phyloP scores from a whole-genome alignment of 2,113 vertebrate genomes.

The Desmodus rotundus region DNA sequence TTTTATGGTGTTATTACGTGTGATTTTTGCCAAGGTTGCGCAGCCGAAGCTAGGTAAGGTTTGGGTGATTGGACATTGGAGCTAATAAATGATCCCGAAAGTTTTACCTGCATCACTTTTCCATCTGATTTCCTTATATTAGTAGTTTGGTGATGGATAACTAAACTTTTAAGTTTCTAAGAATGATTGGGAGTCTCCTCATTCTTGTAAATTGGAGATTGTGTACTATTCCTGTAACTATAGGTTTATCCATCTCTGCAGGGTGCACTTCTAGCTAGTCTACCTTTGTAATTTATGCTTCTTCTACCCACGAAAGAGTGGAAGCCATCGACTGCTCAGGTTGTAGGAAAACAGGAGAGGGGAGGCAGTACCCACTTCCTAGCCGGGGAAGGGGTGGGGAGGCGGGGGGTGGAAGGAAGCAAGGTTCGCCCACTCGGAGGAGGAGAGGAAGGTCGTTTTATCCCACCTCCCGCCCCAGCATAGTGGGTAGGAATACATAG shows the following conservation, averaged over 20 bases:
- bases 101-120: slow-evolving; percentile 26
- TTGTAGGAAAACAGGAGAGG: neutral
- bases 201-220: neutral
- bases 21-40: slow-evolving; percentile 36
- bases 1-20: slow-evolving; percentile 20
- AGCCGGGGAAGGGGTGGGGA: neutral
- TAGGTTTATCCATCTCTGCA: neutral
- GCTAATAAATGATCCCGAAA: slow-evolving; percentile 2
- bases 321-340: neutral
- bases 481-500: neutral
- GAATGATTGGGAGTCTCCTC: neutral
- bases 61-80: neutral
- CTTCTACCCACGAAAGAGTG: neutral
- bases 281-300: neutral
- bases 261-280: neutral
- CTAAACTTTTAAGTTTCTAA: neutral
- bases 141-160: neutral
- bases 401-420: neutral
- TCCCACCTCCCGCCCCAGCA: neutral
- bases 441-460: neutral
- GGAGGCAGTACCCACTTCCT: neutral
- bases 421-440: neutral
- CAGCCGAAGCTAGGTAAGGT: slow-evolving; percentile 41
- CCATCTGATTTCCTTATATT: neutral
- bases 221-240: neutral